Percentiles rank a stretch among this genome's conserved stretches.
Conservation (phyloP, 1,140 invertebrate genomes). For the Diorhabda carinulata region DNA sequence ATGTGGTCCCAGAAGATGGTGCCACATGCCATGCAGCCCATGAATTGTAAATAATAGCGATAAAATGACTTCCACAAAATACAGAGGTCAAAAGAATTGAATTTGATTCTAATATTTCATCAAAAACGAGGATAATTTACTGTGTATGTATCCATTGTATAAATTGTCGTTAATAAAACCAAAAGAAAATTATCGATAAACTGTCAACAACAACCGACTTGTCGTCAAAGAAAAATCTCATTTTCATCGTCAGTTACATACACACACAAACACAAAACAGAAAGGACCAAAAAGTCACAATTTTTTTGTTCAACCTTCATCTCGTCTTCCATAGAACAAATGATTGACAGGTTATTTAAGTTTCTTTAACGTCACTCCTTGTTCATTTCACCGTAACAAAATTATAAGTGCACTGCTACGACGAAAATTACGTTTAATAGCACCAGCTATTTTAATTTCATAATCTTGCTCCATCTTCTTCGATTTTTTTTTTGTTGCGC, state of each 20-base stretch:
- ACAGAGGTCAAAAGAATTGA: too few relatives aligned
- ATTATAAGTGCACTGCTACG: constrained; percentile 35
- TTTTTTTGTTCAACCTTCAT: background rate
- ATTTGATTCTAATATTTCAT: too few relatives aligned
- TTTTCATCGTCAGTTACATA: background rate
- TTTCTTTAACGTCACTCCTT: constrained; percentile 36
- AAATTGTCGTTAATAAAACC: background rate
- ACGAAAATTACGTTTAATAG: constrained; percentile 15
- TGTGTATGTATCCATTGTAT: too few relatives aligned
- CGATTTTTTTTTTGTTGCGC: constrained; percentile 1
- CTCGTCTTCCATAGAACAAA: background rate
- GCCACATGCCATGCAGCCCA: too few relatives aligned
- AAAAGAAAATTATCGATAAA: background rate
- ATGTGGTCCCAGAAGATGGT: too few relatives aligned
- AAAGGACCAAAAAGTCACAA: background rate
- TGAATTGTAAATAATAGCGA: too few relatives aligned
- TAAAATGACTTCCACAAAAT: too few relatives aligned
- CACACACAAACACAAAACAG: background rate
- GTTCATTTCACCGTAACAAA: constrained; percentile 30
- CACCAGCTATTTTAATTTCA: constrained; percentile 18
- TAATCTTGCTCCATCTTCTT: constrained; percentile 7
- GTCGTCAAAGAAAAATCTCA: background rate
- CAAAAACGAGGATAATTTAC: too few relatives aligned
- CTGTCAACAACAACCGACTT: background rate
- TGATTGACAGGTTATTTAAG: constrained; percentile 43